phyloP scores from a whole-genome alignment of 2,113 vertebrate species.

The Anser cygnoides region DNA sequence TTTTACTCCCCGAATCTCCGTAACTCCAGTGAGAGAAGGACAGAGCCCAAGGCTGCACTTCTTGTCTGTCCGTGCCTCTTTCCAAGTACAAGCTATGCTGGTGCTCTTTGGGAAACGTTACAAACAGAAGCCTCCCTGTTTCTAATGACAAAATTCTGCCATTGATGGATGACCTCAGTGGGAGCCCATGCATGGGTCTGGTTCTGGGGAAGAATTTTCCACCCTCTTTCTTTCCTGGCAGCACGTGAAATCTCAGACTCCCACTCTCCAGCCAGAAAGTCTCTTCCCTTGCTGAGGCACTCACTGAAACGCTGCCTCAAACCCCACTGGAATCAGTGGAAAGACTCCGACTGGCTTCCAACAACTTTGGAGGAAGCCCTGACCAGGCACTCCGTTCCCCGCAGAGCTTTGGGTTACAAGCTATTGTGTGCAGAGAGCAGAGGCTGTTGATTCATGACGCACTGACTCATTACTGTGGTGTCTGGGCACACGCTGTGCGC shows the following conservation, averaged over 20 bases:
- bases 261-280: neutral
- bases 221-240: neutral
- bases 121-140: neutral
- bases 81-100: neutral
- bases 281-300: neutral
- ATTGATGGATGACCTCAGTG: neutral
- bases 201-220: neutral
- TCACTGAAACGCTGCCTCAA: neutral
- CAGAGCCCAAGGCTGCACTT: neutral
- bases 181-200: neutral
- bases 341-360: constrained; percentile 21
- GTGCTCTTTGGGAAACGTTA: neutral
- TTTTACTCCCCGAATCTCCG: neutral
- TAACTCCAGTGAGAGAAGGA: neutral
- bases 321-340: neutral
- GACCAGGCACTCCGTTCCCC: neutral
- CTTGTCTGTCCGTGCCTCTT: neutral
- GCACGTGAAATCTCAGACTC: neutral
- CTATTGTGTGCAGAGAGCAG: constrained; percentile 2
- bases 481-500: constrained; percentile 20
- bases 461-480: constrained; percentile 49
- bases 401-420: neutral
- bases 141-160: neutral
- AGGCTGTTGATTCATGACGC: neutral
- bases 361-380: neutral